Percentiles rank a stretch among this genome's conserved stretches.
phyloP scores from a whole-genome alignment of 2,888 invertebrate species.

The Kryphioiulus occultus region DNA sequence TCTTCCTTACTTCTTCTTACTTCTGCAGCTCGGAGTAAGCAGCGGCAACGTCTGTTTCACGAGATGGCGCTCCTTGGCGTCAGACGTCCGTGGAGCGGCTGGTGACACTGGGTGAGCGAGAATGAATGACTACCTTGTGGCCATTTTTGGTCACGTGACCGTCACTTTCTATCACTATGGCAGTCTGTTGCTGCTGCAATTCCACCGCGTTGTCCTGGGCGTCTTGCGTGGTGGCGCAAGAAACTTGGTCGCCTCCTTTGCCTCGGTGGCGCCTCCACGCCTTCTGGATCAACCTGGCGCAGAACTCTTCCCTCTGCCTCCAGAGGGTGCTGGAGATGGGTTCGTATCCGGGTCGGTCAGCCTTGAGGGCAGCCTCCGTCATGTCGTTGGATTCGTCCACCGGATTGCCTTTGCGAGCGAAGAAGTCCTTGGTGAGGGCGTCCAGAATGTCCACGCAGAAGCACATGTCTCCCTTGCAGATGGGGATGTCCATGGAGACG shows the following conservation, averaged over 20 bases:
- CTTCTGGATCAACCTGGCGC: constrained; percentile 92
- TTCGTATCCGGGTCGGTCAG: constrained; percentile 89
- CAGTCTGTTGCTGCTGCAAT: constrained; percentile 70
- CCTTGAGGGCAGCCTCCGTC: constrained; percentile 78
- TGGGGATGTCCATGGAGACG: constrained; percentile 98
- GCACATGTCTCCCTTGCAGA: constrained; percentile 95
- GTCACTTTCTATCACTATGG: constrained; percentile 84
- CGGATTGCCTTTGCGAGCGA: constrained; percentile 93
- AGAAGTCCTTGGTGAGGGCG: constrained; percentile 97
- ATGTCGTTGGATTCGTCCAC: constrained; percentile 91
- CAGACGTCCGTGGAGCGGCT: constrained; percentile 86
- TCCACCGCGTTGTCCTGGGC: constrained; percentile 60
- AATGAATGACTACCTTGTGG: constrained; percentile 85
- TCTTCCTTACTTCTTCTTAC: neutral
- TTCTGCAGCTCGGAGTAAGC: neutral
- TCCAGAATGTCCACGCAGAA: constrained; percentile 98
- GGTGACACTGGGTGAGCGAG: constrained; percentile 84
- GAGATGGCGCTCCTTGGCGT: constrained; percentile 58
- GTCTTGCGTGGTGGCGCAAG: constrained; percentile 52
- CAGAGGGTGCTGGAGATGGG: constrained; percentile 93
- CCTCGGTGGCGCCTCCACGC: constrained; percentile 84
- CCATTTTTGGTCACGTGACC: constrained; percentile 84
- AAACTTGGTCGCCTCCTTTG: constrained; percentile 66
- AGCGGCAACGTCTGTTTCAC: neutral
- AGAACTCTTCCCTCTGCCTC: constrained; percentile 96